phyloP scores from a whole-genome alignment of 30 jellyfish, hydroid and myxozoan genomes.

The Aurelia sp. region DNA sequence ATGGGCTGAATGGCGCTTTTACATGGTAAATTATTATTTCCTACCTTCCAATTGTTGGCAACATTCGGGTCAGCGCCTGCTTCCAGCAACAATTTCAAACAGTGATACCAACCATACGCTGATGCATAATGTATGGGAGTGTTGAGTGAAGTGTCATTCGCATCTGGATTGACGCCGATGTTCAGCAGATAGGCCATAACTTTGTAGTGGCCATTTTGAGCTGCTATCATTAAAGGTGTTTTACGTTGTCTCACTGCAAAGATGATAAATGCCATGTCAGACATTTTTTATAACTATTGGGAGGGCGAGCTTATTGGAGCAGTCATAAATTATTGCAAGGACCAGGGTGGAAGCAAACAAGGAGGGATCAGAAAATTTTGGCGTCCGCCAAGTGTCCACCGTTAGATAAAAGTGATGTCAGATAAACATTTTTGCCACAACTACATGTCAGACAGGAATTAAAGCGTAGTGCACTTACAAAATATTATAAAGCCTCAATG shows the following conservation, averaged over 20 bases:
- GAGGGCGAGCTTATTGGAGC: no score
- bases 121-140: slow-evolving; percentile 94
- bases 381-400: no score
- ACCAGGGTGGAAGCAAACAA: no score
- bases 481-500: no score
- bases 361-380: no score
- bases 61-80: slow-evolving; percentile 86
- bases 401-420: no score
- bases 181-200: slow-evolving; percentile 70
- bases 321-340: no score
- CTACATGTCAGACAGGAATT: no score
- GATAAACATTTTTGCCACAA: no score
- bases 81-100: slow-evolving; percentile 63
- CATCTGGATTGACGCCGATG: slow-evolving; percentile 85
- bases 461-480: no score
- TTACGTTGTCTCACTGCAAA: slow-evolving; percentile 71
- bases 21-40: neutral
- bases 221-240: slow-evolving; percentile 78
- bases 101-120: slow-evolving; percentile 89
- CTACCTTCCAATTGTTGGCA: slow-evolving; percentile 85
- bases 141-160: slow-evolving; percentile 68
- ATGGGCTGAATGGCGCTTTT: no score
- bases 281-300: no score
- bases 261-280: neutral
- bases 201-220: slow-evolving; percentile 77